These are phyloP conservation scores for Cyanistes caeruleus DNA, from an alignment of 2,113 vertebrate species.

Conservation along the genomic window DNA sequence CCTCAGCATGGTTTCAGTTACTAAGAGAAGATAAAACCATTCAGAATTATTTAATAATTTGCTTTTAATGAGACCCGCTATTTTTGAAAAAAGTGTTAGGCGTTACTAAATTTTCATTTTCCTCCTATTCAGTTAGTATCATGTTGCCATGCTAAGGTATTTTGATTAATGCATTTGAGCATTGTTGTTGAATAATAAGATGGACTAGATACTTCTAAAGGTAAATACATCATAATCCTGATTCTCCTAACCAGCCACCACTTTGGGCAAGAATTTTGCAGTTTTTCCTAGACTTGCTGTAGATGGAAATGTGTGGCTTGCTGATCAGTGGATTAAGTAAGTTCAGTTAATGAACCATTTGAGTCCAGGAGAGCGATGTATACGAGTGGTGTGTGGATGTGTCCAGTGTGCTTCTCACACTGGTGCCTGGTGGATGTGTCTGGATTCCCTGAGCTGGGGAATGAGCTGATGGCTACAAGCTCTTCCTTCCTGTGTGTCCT, in stretches of 20 bases:
- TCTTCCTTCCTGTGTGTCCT: not conserved
- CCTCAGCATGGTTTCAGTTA: slow-evolving; percentile 27
- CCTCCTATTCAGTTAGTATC: not conserved
- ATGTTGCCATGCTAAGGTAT: not conserved
- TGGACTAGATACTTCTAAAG: not conserved
- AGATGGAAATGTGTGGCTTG: not conserved
- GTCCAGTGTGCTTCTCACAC: not conserved
- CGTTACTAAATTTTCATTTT: not conserved
- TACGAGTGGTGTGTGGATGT: not conserved
- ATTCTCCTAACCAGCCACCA: not conserved
- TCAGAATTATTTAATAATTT: slow-evolving; percentile 2
- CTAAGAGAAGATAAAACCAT: slow-evolving; percentile 13
- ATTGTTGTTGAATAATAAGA: not conserved
- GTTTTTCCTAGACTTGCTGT: not conserved
- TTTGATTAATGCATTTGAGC: slow-evolving; percentile 20
- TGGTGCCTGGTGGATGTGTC: accelerated
- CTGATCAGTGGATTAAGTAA: not conserved
- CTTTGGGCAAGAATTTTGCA: not conserved
- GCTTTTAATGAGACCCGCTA: not conserved
- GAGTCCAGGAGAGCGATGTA: not conserved
- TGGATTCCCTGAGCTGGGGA: not conserved
- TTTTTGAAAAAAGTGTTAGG: not conserved
- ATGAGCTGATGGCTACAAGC: accelerated
- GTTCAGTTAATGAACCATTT: not conserved
- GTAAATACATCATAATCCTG: not conserved